Base-by-base conservation (phyloP, 2,888 invertebrate genomes). In the Crematogaster levior region DNA sequence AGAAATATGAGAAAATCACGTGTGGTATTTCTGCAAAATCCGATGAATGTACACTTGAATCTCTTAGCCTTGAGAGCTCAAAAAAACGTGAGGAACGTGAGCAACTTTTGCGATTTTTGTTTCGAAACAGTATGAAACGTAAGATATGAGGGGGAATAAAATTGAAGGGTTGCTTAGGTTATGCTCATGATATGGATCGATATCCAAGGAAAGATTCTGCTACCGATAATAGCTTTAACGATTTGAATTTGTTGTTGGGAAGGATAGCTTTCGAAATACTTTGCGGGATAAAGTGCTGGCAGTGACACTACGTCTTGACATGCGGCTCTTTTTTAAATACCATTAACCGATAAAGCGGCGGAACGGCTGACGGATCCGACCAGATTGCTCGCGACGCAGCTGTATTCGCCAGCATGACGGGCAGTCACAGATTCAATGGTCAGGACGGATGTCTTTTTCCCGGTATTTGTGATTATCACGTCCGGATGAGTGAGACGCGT, bases 311-410 rank as follows among this genome's bases (percentile, higher is more conserved):
- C 82, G 68, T 51, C n/a, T 81, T 81, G 81, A 74, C 66, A 77
- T 85, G 58, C 61, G 75, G 56, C 51, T 51, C 82, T 53, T 70
- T 83, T 48, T 70, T 68, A 70, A 84, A 83, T 95, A 95, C 95
- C 95, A 91, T 95, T 95, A 56, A 96, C 95, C 83, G 94, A 92
- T 37, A 96, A 93, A 21, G 91, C 87, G 3, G 95, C 94, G 24
- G 95, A 94, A 86, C 94, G 94, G 85, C 94, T 95, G 63, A 94
- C 93, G 12, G 93, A 92, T 75, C 95, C 96, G 66, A 95, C 95
- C 66, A 92, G 87, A 91, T 95, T 95, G 84, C 93, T 94, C 10
- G 95, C 95, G 65, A 93, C 91, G 86, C 95, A 95, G 37, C 94
- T 95, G 88, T 95, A 95, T 80, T 95, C 94, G 65, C 95, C 95